phyloP scores from a whole-genome alignment of 2,888 invertebrate genomes.

The Acleris emargana region DNA sequence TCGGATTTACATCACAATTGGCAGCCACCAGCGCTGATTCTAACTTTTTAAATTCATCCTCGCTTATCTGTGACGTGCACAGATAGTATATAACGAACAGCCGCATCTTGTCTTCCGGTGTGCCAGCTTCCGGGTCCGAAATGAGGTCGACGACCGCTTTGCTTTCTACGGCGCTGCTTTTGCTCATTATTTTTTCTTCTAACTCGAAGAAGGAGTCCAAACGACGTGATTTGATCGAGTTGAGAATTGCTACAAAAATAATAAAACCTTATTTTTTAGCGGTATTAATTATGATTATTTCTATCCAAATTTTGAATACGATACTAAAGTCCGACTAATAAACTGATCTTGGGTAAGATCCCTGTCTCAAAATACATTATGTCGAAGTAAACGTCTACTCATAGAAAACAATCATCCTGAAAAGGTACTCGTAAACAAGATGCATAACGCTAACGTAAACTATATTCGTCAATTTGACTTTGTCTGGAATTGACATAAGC shows the following conservation, averaged over 20 bases:
- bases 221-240: slow-evolving; percentile 93
- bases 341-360: no score
- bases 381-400: no score
- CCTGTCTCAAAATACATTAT: no score
- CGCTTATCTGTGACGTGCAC: slow-evolving; percentile 91
- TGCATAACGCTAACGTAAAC: no score
- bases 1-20: slow-evolving; percentile 93
- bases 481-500: no score
- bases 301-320: no score
- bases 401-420: no score
- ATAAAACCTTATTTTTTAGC: background rate
- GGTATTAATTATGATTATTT: no score
- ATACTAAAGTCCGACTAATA: no score
- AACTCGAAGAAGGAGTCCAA: slow-evolving; percentile 98
- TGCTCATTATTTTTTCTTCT: slow-evolving; percentile 98
- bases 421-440: no score
- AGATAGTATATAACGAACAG: slow-evolving; percentile 96
- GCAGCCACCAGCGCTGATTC: slow-evolving; percentile 90
- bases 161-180: slow-evolving; percentile 88
- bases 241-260: slow-evolving; percentile 86
- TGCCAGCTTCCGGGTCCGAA: slow-evolving; percentile 93
- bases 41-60: slow-evolving; percentile 93
- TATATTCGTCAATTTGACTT: no score
- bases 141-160: slow-evolving; percentile 94
- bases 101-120: slow-evolving; percentile 95